A percentile compares a stretch with the other conserved stretches of the same genome.
These are phyloP conservation scores for Gastrophryne carolinensis DNA, from an alignment of 2,797 vertebrate genomes.

Conservation along the genomic window DNA sequence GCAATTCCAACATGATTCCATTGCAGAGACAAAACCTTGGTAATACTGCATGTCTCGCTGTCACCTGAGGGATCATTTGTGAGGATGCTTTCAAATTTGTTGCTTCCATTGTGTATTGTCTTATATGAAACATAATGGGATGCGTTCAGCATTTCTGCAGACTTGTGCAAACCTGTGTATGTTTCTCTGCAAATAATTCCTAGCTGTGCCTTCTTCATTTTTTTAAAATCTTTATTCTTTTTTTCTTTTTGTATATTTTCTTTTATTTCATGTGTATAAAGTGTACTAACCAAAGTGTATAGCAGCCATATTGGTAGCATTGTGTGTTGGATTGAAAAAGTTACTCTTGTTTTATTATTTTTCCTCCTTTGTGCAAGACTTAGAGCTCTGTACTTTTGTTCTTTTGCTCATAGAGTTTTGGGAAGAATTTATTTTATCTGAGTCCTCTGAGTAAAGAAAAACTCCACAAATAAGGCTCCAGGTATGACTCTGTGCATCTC, in stretches of 20 bases:
- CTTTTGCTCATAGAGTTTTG: slow-evolving; percentile 66
- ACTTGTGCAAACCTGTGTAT: slow-evolving; percentile 60
- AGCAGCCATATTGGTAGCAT: slow-evolving; percentile 62
- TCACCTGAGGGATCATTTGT: slow-evolving; percentile 58
- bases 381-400: slow-evolving; percentile 63
- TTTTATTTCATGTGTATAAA: slow-evolving; percentile 59
- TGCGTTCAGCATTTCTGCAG: slow-evolving; percentile 58
- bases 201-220: slow-evolving; percentile 53
- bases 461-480: slow-evolving; percentile 89
- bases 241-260: slow-evolving; percentile 54
- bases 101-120: slow-evolving; percentile 45
- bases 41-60: slow-evolving; percentile 57
- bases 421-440: slow-evolving; percentile 67
- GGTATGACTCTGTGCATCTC: slow-evolving; percentile 71
- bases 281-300: slow-evolving; percentile 63
- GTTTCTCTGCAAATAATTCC: slow-evolving; percentile 57
- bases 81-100: slow-evolving; percentile 51
- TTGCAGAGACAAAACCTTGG: slow-evolving; percentile 52
- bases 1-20: slow-evolving; percentile 46
- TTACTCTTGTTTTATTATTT: slow-evolving; percentile 37
- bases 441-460: slow-evolving; percentile 72
- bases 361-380: slow-evolving; percentile 67
- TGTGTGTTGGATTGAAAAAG: slow-evolving; percentile 59
- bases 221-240: slow-evolving; percentile 56
- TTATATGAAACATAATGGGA: slow-evolving; percentile 64